Conservation (phyloP, 2,113 vertebrate species). For the Aix galericulata region DNA sequence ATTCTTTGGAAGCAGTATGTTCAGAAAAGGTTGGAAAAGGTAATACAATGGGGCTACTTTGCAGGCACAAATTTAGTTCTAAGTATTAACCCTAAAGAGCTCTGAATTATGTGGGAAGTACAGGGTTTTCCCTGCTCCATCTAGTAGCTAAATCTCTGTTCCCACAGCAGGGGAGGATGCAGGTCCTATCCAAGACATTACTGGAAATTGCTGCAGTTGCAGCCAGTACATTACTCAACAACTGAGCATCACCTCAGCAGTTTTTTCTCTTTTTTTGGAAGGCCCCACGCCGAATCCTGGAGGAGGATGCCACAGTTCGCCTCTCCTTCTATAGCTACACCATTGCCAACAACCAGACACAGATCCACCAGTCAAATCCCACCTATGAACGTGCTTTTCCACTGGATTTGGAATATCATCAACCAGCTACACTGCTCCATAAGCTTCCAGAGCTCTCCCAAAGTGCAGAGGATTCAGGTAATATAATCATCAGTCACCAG, state of each 20-base stretch:
- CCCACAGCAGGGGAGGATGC: background rate
- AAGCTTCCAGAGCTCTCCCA: slow-evolving; percentile 89
- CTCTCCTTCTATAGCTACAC: slow-evolving; percentile 90
- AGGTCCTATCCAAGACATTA: slow-evolving; percentile 15
- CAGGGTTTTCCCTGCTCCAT: background rate
- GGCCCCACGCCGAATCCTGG: slow-evolving; percentile 89
- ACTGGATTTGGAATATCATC: slow-evolving; percentile 88
- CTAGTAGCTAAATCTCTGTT: background rate
- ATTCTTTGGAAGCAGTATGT: slow-evolving; percentile 93
- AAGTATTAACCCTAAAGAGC: background rate
- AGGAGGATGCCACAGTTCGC: slow-evolving; percentile 87
- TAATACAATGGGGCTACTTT: slow-evolving; percentile 15
- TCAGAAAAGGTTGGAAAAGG: slow-evolving; percentile 91
- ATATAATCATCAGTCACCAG: fast-evolving
- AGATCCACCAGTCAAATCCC: slow-evolving; percentile 83
- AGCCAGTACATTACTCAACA: slow-evolving; percentile 4
- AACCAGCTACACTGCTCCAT: slow-evolving; percentile 82
- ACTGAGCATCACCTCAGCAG: background rate
- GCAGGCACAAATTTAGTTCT: background rate
- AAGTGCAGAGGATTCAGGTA: slow-evolving; percentile 90
- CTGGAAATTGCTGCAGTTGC: slow-evolving; percentile 18
- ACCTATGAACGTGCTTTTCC: slow-evolving; percentile 91
- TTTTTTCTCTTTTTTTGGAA: slow-evolving; percentile 24
- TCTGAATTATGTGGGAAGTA: background rate
- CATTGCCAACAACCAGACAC: slow-evolving; percentile 82